phyloP scores from a whole-genome alignment of 2,113 vertebrate genomes.

The Oreotrochilus melanogaster region DNA sequence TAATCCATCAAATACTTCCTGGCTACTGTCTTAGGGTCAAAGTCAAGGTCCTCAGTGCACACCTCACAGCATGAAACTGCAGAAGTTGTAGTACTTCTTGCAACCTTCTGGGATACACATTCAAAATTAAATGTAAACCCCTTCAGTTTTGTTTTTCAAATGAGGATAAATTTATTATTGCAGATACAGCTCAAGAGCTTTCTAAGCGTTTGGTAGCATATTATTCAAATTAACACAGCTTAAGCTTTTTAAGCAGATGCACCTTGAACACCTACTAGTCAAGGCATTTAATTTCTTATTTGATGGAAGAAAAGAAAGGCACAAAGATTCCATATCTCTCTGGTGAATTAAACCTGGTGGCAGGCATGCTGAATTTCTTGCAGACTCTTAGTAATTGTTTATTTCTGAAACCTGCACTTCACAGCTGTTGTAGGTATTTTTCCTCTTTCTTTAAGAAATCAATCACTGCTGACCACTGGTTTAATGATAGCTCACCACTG shows the following conservation, averaged over 20 bases:
- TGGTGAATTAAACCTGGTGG: background rate
- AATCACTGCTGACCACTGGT: background rate
- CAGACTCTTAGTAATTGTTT: background rate
- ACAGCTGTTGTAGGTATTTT: background rate
- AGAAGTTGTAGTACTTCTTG: background rate
- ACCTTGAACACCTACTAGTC: background rate
- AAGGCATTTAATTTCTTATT: background rate
- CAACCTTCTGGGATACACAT: background rate
- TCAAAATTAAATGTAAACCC: background rate
- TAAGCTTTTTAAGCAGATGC: constrained; percentile 25
- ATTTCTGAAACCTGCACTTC: background rate
- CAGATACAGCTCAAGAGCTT: background rate
- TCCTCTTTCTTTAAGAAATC: background rate
- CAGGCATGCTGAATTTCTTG: background rate
- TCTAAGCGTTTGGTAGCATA: background rate
- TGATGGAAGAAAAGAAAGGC: background rate
- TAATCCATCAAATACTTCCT: background rate
- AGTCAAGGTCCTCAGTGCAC: background rate
- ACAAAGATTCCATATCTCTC: background rate
- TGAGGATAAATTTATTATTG: background rate
- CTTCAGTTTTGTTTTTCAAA: constrained; percentile 7
- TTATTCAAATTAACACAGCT: constrained; percentile 33
- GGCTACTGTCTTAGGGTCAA: background rate
- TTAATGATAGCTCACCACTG: background rate
- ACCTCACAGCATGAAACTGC: background rate